Evolutionary conservation across 2,888 invertebrate genomes (phyloP), one percentile per base, ranked within the genome.

Genomic region (Epinotia bilunana): DNA sequence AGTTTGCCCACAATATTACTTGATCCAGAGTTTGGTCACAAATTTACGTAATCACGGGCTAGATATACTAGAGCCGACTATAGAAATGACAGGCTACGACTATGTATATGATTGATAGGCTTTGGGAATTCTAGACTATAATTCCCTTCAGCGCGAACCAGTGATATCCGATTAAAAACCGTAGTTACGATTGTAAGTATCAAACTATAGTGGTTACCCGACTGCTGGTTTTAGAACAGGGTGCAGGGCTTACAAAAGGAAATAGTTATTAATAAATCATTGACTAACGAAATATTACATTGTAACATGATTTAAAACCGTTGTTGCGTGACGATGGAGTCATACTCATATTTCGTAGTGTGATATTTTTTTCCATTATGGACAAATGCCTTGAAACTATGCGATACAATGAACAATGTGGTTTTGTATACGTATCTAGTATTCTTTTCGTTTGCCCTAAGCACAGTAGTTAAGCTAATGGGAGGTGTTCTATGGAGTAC

Each of bases 271-370:
- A n/a, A 63, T 63, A 57, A 57, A 64, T 57, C 18, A 57, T 55
- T 55, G 67, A 67, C 39, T 57, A 67, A 67, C 55, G 18, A 5
- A 67, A 39, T 55, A 39, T 68, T 13, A 68, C 39, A 16, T 20
- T 43, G n/a, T 57, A 16, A 57, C 43, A 20, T 57, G 55, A 33
- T 55, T 39, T 39, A 33, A 67, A 39, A 18, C 18, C 20, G 16
- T 20, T 13, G 2, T 18, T 4, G 39, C 43, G 57, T 43, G 39
- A 55, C 65, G 53, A 1, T n/a, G 20, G 55, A 39, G 20, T 68
- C 16, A 33, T 68, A 68, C n/a, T 67, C n/a, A n/a, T 53, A 67
- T 67, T 55, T 67, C 43, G 20, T 63, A 58, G 2, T 11, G 12
- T 58, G 11, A 3, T 4, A 1, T 49, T 64, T n/a, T 28, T 23